Evolutionary conservation across 2,888 invertebrate species (phyloP), one percentile per base, ranked within the genome.

Genomic region (Lamproptera curius): DNA sequence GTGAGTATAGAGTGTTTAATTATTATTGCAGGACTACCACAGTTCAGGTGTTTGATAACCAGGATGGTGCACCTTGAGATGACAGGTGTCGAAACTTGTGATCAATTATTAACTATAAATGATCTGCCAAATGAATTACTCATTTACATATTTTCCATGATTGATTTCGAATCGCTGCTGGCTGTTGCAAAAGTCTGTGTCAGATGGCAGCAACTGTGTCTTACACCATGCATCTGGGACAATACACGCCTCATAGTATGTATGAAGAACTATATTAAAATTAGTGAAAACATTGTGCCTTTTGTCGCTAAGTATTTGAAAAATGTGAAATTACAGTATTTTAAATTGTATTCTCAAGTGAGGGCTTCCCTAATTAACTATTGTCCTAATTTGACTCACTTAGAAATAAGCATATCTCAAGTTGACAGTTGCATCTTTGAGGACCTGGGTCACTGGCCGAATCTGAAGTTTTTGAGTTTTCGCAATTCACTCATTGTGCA

Each of bases 321-420:
- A 63, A 78, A 85, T 75, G 87, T 88, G 15, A 88, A 88, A 73
- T 64, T 88, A 56, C 88, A 88, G 78, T 88, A 88, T 78, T 88
- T 88, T 59, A 88, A 88, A 62, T 75, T 88, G 63, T 88, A 88
- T 74, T 80, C 84, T 58, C 86, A 88, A 71, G 81, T 88, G 45
- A 76, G 88, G 65, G 65, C 79, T 62, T 86, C 88, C 59, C 64
- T 88, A 45, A 85, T 86, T 59, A 85, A 76, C 55, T 82, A 85
- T 63, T 88, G 88, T 56, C 88, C 88, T 42, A 88, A 88, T 65
- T 65, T 88, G 57, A 88, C 88, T 63, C 84, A 84, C 63, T 62
- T 88, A 80, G 88, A 88, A 80, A 88, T 88, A 73, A 87, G 87
- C 62, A 88, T 88, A 74, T 88, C 88, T 56, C 88, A 87, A 71